phyloP scores from a whole-genome alignment of 2,888 invertebrate species.

The Ernsta delagoae region DNA sequence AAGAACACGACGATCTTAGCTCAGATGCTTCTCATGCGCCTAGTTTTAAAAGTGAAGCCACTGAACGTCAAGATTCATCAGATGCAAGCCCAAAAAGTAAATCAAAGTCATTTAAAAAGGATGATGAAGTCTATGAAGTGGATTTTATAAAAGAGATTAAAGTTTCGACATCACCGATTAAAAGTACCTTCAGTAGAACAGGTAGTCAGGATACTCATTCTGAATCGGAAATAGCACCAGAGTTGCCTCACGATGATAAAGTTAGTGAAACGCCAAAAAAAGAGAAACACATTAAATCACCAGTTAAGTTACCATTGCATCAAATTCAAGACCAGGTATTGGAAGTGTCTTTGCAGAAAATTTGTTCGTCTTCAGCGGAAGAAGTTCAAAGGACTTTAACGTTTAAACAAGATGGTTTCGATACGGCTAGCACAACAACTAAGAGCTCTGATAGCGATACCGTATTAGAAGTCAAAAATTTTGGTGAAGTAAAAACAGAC shows the following conservation, averaged over 20 bases:
- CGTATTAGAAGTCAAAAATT: constrained; percentile 58
- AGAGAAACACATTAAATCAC: constrained; percentile 67
- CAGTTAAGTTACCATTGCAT: constrained; percentile 75
- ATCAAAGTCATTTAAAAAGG: constrained; percentile 79
- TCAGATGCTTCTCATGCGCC: constrained; percentile 78
- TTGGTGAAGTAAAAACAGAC: constrained; percentile 60
- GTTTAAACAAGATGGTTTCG: constrained; percentile 43
- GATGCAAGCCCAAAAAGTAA: constrained; percentile 76
- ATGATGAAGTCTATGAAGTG: constrained; percentile 79
- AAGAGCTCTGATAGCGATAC: constrained; percentile 61
- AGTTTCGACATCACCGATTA: constrained; percentile 78
- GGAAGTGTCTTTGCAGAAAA: constrained; percentile 76
- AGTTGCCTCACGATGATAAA: constrained; percentile 76
- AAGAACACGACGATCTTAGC: constrained; percentile 78
- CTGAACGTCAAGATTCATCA: constrained; percentile 69
- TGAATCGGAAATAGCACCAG: constrained; percentile 82
- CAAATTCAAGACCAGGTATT: constrained; percentile 77
- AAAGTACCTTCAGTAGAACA: constrained; percentile 79
- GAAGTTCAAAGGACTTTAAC: constrained; percentile 57
- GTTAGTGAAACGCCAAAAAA: constrained; percentile 70
- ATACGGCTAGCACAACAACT: constrained; percentile 53
- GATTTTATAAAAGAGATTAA: constrained; percentile 83
- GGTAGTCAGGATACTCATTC: constrained; percentile 85
- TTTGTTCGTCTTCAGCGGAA: constrained; percentile 68
- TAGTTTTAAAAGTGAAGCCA: constrained; percentile 74